Conservation (phyloP, 2,113 vertebrate genomes). For the Perognathus longimembris region DNA sequence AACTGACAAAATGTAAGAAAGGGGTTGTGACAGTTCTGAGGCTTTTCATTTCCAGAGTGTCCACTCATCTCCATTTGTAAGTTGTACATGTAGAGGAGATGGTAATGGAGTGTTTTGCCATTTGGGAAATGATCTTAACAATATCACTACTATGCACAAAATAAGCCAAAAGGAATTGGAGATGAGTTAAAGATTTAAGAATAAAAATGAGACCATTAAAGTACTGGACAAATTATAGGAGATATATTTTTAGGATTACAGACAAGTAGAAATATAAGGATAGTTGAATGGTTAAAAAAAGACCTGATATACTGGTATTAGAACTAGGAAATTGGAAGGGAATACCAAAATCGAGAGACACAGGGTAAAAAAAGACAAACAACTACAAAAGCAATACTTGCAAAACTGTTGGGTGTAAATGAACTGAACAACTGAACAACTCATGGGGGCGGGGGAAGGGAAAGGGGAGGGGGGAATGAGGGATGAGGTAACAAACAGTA, state of each 20-base stretch:
- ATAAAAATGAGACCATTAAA: slow-evolving; percentile 13
- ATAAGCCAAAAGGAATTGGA: slow-evolving; percentile 6
- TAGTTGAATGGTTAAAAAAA: not conserved
- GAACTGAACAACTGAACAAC: no score
- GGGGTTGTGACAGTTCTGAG: not conserved
- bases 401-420: no score
- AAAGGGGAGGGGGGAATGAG: no score
- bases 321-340: no score
- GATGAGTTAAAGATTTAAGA: slow-evolving; percentile 40
- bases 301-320: no score
- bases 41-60: not conserved
- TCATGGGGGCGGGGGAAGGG: no score
- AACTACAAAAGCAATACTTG: no score
- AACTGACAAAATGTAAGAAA: slow-evolving; percentile 12
- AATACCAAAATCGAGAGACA: no score
- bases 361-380: no score
- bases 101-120: not conserved
- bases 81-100: not conserved
- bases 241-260: not conserved
- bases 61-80: not conserved
- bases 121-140: slow-evolving; percentile 23
- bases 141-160: not conserved
- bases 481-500: no score
- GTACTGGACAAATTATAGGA: not conserved
- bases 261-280: slow-evolving; percentile 23